Evolutionary conservation across 2,888 invertebrate genomes (phyloP), one percentile per base, ranked within the genome.

Genomic region (Azorinus chamasolen): DNA sequence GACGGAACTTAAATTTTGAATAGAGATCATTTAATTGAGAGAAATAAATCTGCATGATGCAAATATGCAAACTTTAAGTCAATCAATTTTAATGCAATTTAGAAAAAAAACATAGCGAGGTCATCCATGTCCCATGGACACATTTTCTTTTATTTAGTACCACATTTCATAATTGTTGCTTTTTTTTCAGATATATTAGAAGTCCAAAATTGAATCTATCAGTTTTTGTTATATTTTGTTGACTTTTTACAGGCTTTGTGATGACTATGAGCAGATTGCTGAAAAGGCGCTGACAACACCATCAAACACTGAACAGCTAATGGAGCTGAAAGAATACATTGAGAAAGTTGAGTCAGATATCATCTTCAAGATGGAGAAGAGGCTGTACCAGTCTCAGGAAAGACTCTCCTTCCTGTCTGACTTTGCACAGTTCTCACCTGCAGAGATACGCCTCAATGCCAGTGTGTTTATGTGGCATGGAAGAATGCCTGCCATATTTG

Each of bases 361-460:
- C 0, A 93, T 96, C 0, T 93, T 94, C 0, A 95, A 96, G 80
- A 95, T 98, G 95, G 97, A 97, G 92, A 95, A 96, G 65, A 95
- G 96, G 48, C 93, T 98, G 10, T 88, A 95, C 95, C 83, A 89
- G 65, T 91, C 93, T 16, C 91, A 92, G 72, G 91, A 93, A 54
- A 81, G 93, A 14, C 96, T 98, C 58, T 93, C 96, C 55, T 98
- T 97, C 93, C 94, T 98, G 10, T 96, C 97, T 5, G 97, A 98
- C 92, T 96, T 97, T 89, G 95, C 96, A 0, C 94, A 94, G 6
- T 96, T 97, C 85, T 95, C 96, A 0, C 96, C 97, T 0, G 94
- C 96, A 4, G 97, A 98, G 93, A 96, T 98, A 89, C 96, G 97
- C 88, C 96, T 96, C 45, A 98, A 98, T 91, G 96, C 96, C 83